Base-by-base conservation (phyloP, 2,113 vertebrate species). In the Gymnobelideus leadbeateri region DNA sequence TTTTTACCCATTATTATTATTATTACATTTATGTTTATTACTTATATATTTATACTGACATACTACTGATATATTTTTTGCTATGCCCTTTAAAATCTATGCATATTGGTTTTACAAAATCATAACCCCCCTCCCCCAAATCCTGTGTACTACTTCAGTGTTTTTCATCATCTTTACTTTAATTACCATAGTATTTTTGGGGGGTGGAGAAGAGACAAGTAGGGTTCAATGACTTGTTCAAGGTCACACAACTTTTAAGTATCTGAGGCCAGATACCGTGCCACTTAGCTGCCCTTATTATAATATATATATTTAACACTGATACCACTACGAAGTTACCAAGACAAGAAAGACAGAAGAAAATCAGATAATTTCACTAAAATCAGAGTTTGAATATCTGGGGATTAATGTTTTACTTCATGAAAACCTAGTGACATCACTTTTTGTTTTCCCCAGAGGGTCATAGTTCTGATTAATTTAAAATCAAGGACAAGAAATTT, bases 381-480 rank as follows among this genome's bases (percentile, higher is more conserved):
- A 9, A 28, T 57, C 21, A 1, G 55, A 0, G 52, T 53, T 95
- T 96, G 24, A 77, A 7, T 55, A 54, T 55, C 25, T 57, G 46
- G 89, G 91, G 21, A 52, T 50, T 68, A 52, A 53, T 51, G 2
- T 93, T 92, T 91, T 77, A 94, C 46, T 51, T 28, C 84, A 9
- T 46, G 84, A 51, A 12, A 55, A 95, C 52, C 91, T 93, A 89
- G 94, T 51, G 55, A 52, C 2, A 93, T 68, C 50, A 92, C 51
- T 50, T 91, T 95, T 92, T 91, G 25, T 54, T 92, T 94, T 92
- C 25, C 9, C 51, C 95, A 37, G 89, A 57, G 46, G 25, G 28
- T 90, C 46, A 50, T 90, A 90, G 61, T 10, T 77, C 61, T 95
- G 68, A 92, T 24, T 92, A 89, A 49, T 49, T 91, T 51, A 93